These are phyloP conservation scores for Gymnopithys bicolor DNA, from an alignment of 2,797 vertebrate species.

Conservation along the genomic window DNA sequence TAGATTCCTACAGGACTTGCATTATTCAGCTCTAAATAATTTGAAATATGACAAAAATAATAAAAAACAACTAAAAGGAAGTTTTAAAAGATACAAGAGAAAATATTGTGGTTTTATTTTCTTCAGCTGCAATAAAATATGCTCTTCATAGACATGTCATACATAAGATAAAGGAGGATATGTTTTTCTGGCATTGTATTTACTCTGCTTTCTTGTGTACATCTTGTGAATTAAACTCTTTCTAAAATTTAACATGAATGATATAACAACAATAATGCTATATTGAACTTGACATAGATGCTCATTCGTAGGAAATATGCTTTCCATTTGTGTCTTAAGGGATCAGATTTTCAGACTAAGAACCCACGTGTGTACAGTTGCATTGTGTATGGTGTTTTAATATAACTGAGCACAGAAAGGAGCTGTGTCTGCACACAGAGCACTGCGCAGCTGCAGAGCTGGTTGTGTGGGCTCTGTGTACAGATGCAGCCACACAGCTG, in stretches of 20 bases:
- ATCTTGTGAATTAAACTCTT: neutral
- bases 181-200: neutral
- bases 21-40: neutral
- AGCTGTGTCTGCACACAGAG: neutral
- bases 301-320: neutral
- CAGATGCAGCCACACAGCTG: neutral
- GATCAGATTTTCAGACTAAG: neutral
- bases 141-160: neutral
- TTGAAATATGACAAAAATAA: neutral
- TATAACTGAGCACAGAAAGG: neutral
- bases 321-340: neutral
- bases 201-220: neutral
- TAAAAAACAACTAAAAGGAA: neutral
- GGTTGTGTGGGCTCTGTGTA: neutral
- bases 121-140: neutral
- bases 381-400: neutral
- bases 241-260: neutral
- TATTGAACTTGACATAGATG: neutral
- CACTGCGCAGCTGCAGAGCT: neutral
- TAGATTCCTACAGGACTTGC: neutral
- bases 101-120: neutral
- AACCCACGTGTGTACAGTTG: neutral
- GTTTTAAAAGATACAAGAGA: neutral
- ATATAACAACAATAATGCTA: neutral
- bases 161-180: neutral